Conservation (phyloP, 2,113 vertebrate genomes). For the Stigmatopora nigra region DNA sequence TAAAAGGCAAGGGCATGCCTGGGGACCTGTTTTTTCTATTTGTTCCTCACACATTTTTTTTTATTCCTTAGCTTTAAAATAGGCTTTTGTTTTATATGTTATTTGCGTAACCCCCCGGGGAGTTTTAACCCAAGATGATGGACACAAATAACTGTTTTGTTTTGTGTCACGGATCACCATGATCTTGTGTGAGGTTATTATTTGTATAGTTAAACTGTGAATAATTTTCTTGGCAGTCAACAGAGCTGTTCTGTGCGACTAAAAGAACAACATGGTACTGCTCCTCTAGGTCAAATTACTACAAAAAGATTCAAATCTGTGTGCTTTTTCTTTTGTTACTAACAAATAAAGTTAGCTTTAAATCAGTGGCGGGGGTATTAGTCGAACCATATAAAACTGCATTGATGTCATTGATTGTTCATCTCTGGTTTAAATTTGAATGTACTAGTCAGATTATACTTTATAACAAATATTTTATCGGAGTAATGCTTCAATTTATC, state of each 20-base stretch:
- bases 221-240: constrained; percentile 12
- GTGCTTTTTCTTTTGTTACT: too few relatives aligned
- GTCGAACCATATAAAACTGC: too few relatives aligned
- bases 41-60: background rate
- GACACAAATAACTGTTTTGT: background rate
- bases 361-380: too few relatives aligned
- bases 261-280: constrained; percentile 11
- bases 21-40: background rate
- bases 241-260: constrained; percentile 27
- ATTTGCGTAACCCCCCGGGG: constrained; percentile 2
- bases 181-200: constrained; percentile 10
- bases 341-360: too few relatives aligned
- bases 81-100: constrained; percentile 4
- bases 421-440: background rate
- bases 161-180: constrained; percentile 4
- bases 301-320: too few relatives aligned
- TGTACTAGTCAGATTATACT: background rate
- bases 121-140: background rate
- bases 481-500: background rate
- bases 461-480: background rate
- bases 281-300: background rate
- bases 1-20: background rate
- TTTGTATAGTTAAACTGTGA: constrained; percentile 6
- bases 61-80: background rate
- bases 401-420: background rate